A percentile compares a stretch with the other conserved stretches of the same genome.
Conservation (phyloP, 2,797 vertebrate species). For the Myiothlypis coronata region DNA sequence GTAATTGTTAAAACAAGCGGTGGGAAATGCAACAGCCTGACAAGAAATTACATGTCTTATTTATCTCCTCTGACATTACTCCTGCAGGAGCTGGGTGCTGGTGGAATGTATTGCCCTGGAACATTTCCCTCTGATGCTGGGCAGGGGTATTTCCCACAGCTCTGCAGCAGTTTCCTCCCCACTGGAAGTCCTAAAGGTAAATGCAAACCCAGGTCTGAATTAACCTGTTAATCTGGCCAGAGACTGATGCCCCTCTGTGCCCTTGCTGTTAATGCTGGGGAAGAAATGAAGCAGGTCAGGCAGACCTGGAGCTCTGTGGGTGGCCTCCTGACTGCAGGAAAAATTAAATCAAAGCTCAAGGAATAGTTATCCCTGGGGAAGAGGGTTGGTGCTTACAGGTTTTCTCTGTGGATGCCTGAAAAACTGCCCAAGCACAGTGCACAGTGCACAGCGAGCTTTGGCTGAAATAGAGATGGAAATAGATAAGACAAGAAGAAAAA, state of each 20-base stretch:
- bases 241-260: neutral
- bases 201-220: neutral
- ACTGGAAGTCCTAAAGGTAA: neutral
- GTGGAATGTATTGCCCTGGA: neutral
- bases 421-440: neutral
- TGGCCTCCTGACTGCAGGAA: conserved; percentile 6
- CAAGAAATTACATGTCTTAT: conserved; percentile 59
- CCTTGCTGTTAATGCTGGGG: neutral
- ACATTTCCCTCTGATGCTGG: neutral
- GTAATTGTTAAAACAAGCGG: conserved; percentile 1
- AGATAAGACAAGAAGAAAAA: neutral
- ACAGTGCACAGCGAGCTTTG: neutral
- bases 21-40: conserved; percentile 38
- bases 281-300: neutral
- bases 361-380: conserved; percentile 31
- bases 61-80: neutral
- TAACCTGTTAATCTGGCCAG: neutral
- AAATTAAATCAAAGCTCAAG: conserved; percentile 48
- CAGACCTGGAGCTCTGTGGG: conserved; percentile 25
- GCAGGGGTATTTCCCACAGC: neutral
- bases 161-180: neutral
- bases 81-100: neutral
- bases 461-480: neutral
- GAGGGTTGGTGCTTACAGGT: neutral
- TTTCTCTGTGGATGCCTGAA: neutral